phyloP scores from a whole-genome alignment of 2,113 vertebrate genomes.

The Triplophysa siluroides region DNA sequence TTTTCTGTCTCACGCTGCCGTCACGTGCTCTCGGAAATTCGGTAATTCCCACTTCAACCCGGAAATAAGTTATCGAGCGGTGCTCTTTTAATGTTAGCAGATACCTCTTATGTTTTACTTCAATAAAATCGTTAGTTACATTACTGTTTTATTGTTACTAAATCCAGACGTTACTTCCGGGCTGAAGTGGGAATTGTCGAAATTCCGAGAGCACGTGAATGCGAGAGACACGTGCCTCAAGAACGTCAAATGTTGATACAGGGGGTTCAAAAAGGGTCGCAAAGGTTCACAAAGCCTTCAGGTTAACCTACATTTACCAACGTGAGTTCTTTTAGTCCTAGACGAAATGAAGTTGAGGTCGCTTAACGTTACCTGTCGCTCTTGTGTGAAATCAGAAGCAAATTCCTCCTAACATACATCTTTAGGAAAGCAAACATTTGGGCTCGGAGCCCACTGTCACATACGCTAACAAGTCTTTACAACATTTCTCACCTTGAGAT shows the following conservation, averaged over 20 bases:
- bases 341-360: neutral
- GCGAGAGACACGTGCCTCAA: slow-evolving; percentile 1
- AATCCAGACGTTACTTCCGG: too few relatives aligned
- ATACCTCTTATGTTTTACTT: too few relatives aligned
- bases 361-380: too few relatives aligned
- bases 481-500: slow-evolving; percentile 46
- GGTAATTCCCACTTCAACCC: too few relatives aligned
- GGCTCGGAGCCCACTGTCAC: neutral
- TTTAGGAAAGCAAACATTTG: slow-evolving; percentile 1
- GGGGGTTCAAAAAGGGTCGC: neutral
- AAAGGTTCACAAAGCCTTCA: neutral
- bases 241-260: slow-evolving; percentile 4
- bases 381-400: neutral
- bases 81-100: too few relatives aligned
- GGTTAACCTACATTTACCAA: neutral
- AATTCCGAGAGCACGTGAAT: too few relatives aligned
- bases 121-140: too few relatives aligned
- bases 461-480: slow-evolving; percentile 28
- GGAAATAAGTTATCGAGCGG: too few relatives aligned
- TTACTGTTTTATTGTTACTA: too few relatives aligned
- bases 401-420: neutral
- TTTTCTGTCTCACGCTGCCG: neutral
- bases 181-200: too few relatives aligned
- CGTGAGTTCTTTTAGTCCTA: neutral
- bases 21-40: neutral